Conservation (phyloP, 2,797 vertebrate species). For the Uromys caudimaculatus region DNA sequence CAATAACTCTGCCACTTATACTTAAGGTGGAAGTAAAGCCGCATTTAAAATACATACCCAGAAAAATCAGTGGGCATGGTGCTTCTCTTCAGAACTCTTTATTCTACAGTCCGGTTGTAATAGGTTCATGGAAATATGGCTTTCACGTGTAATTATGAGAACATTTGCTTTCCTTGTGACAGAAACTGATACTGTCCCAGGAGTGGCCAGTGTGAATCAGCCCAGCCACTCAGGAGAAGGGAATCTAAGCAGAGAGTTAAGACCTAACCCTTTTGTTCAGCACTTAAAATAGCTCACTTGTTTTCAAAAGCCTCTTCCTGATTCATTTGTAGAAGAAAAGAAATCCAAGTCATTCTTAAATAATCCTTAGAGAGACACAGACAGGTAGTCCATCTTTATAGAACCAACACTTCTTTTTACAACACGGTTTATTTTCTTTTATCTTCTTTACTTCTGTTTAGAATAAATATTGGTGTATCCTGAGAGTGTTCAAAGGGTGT, state of each 20-base stretch:
- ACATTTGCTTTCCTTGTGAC: constrained; percentile 33
- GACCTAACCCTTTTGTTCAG: neutral
- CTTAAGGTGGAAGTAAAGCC: constrained; percentile 32
- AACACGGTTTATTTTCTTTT: neutral
- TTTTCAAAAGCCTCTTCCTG: constrained; percentile 43
- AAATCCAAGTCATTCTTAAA: constrained; percentile 2
- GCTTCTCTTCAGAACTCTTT: neutral
- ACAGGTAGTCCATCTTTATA: neutral
- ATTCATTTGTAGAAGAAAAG: constrained; percentile 8
- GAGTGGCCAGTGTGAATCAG: neutral
- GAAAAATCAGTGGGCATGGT: neutral
- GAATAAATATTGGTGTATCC: constrained; percentile 3
- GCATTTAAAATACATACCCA: neutral
- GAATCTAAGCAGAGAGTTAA: constrained; percentile 40
- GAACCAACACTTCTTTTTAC: neutral
- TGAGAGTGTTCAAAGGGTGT: constrained; percentile 7
- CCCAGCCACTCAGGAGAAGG: neutral
- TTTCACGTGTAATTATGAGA: constrained; percentile 51
- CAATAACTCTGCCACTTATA: constrained; percentile 32
- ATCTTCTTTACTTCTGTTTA: neutral
- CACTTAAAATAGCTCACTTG: neutral
- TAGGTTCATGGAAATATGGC: neutral
- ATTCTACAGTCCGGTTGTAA: neutral
- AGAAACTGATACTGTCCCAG: neutral
- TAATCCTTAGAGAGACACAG: neutral